Percentiles rank a stretch among this genome's conserved stretches.
These are phyloP conservation scores for Venusia cambrica DNA, from an alignment of 2,888 invertebrate genomes.

Conservation along the genomic window DNA sequence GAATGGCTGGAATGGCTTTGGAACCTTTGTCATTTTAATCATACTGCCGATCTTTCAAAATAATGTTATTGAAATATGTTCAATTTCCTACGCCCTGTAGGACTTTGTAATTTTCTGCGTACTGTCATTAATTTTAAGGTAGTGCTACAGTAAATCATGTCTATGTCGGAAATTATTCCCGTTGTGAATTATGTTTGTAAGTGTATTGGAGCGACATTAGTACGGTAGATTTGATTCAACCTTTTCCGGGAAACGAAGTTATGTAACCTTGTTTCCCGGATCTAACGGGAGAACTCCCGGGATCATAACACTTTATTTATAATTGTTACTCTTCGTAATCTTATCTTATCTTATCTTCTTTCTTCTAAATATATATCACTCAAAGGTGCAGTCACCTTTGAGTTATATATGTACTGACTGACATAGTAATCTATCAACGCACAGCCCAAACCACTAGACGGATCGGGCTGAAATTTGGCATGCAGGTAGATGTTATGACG, in stretches of 20 bases:
- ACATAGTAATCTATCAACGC: too few species aligned
- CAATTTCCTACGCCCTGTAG: conserved; percentile 70
- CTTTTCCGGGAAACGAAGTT: not conserved
- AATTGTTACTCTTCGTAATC: too few species aligned
- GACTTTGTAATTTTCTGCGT: conserved; percentile 58
- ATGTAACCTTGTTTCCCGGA: too few species aligned
- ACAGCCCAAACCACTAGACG: too few species aligned
- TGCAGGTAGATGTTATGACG: too few species aligned
- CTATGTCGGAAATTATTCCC: conserved; percentile 26
- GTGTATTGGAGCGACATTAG: conserved; percentile 17
- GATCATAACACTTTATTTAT: too few species aligned
- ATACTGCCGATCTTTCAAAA: conserved; percentile 77
- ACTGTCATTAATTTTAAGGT: conserved; percentile 34
- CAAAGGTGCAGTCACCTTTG: too few species aligned
- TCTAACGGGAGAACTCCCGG: too few species aligned
- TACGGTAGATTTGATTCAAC: not conserved
- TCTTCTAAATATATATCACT: too few species aligned
- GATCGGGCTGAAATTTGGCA: too few species aligned
- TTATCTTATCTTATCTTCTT: too few species aligned
- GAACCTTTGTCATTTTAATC: conserved; percentile 80
- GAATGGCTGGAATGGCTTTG: conserved; percentile 62
- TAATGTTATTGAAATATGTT: conserved; percentile 80
- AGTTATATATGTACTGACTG: too few species aligned
- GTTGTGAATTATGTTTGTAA: conserved; percentile 27
- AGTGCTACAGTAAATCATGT: conserved; percentile 27